Evolutionary conservation across 2,113 vertebrate species (phyloP).

Genomic region (Xyliphius kryptos): DNA sequence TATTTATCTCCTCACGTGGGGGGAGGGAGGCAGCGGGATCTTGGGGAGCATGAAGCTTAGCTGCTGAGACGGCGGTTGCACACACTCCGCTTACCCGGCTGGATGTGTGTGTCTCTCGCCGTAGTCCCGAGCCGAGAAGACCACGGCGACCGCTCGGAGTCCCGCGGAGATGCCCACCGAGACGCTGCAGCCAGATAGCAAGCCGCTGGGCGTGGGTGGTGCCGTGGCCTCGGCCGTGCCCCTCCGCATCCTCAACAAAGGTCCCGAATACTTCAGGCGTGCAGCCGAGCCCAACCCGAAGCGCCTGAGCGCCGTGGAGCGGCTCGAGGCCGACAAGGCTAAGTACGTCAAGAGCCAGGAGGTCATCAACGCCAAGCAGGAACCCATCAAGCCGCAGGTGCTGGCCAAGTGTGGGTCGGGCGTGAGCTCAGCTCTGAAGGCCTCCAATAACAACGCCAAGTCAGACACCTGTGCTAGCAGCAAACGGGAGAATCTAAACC

Average conservation of each 20-base stretch:
- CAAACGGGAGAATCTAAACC: slow-evolving; percentile 86
- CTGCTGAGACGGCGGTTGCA: slow-evolving; percentile 63
- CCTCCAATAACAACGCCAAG: slow-evolving; percentile 83
- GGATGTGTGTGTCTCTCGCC: slow-evolving; percentile 83
- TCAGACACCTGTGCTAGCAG: slow-evolving; percentile 72
- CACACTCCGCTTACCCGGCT: slow-evolving; percentile 70
- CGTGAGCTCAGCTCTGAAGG: slow-evolving; percentile 76
- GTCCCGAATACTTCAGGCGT: slow-evolving; percentile 93
- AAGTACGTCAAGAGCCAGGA: slow-evolving; percentile 98
- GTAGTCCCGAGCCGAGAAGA: slow-evolving; percentile 76
- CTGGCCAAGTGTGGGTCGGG: slow-evolving; percentile 75
- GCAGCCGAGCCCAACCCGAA: slow-evolving; percentile 93
- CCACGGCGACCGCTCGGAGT: slow-evolving; percentile 86
- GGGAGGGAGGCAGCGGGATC: slow-evolving; percentile 15
- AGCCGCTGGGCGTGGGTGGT: slow-evolving; percentile 76
- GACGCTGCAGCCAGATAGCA: slow-evolving; percentile 92
- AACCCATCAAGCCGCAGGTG: slow-evolving; percentile 87
- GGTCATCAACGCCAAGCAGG: slow-evolving; percentile 96
- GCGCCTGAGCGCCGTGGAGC: slow-evolving; percentile 92
- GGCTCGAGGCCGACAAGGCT: slow-evolving; percentile 92
- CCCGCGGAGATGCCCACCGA: slow-evolving; percentile 91
- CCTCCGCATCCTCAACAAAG: slow-evolving; percentile 95
- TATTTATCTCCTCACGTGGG: not conserved
- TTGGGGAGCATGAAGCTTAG: slow-evolving; percentile 53
- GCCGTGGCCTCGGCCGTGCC: slow-evolving; percentile 86